These are phyloP conservation scores for Burhinus bistriatus DNA, from an alignment of 2,113 vertebrate genomes.

Conservation along the genomic window DNA sequence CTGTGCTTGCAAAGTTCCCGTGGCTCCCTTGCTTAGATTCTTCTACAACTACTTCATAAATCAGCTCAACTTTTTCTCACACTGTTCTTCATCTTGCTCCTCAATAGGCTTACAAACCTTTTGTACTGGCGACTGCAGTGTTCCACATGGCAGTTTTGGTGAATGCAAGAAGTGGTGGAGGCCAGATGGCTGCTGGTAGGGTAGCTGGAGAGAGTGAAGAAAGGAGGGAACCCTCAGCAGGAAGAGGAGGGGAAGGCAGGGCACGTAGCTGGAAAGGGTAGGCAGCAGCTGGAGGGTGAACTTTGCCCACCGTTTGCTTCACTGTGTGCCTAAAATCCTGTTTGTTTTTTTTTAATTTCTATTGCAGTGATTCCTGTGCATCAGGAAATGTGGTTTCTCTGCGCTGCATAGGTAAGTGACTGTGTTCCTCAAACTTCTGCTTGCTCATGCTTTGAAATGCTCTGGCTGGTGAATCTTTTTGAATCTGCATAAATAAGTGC, in stretches of 20 bases:
- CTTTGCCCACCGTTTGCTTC: not conserved
- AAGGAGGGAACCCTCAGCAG: not conserved
- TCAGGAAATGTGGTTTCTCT: slow-evolving; percentile 67
- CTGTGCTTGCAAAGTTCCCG: not conserved
- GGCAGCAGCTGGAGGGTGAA: not conserved
- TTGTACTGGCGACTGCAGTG: not conserved
- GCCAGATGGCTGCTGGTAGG: not conserved
- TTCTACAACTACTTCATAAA: not conserved
- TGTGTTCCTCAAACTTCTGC: not conserved
- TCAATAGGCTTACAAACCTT: not conserved
- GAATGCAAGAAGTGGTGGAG: not conserved
- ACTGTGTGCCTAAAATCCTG: not conserved
- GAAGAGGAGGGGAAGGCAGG: not conserved
- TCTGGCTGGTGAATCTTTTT: not conserved
- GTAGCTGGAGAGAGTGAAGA: not conserved
- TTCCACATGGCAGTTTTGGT: not conserved
- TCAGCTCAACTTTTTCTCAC: not conserved
- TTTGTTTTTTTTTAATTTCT: not conserved
- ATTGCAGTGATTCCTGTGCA: slow-evolving; percentile 60
- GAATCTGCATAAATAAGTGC: not conserved
- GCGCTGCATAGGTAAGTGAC: slow-evolving; percentile 71
- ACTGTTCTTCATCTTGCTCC: not conserved
- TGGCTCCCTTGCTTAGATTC: not conserved
- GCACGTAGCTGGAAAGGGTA: not conserved
- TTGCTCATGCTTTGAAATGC: not conserved